These are phyloP conservation scores for Trichoplusia ni DNA, from an alignment of 1,140 invertebrate genomes.

Conservation along the genomic window DNA sequence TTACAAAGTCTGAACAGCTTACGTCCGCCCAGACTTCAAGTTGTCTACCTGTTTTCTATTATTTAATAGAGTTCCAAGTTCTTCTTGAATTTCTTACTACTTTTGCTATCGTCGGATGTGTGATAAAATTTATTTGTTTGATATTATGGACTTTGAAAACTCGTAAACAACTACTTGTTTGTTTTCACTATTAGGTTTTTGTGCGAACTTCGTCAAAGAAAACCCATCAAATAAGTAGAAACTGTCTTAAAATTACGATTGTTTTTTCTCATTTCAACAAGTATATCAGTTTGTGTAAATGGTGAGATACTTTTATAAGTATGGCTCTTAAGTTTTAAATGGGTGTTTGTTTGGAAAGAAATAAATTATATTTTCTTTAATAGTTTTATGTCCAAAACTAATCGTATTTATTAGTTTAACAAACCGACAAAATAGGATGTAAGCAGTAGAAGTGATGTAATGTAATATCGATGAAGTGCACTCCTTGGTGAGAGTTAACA, in stretches of 20 bases:
- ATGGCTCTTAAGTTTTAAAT: too few species aligned
- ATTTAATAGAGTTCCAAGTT: constrained; percentile 2
- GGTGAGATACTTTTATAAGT: background rate
- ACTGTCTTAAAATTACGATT: constrained; percentile 21
- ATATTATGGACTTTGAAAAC: constrained; percentile 25
- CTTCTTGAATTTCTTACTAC: constrained; percentile 6
- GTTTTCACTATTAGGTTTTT: constrained; percentile 24
- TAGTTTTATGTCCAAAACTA: too few species aligned
- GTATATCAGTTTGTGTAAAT: background rate
- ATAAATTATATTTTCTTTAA: too few species aligned
- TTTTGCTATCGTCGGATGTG: constrained; percentile 7
- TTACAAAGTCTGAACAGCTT: too few species aligned
- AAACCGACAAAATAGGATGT: background rate
- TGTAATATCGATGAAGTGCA: constrained; percentile 42
- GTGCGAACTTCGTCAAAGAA: constrained; percentile 8
- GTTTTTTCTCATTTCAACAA: constrained; percentile 10
- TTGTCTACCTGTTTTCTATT: constrained; percentile 3
- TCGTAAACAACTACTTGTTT: constrained; percentile 35
- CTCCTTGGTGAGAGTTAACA: constrained; percentile 33
- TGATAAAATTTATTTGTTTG: constrained; percentile 29
- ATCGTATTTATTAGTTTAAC: too few species aligned
- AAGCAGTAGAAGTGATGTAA: constrained; percentile 2
- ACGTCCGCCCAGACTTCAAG: background rate
- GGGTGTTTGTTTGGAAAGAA: too few species aligned
- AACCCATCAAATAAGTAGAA: constrained; percentile 12